Evolutionary conservation across 1,140 invertebrate genomes (phyloP), one percentile per base, ranked within the genome.

Genomic region (Drosophila teissieri): DNA sequence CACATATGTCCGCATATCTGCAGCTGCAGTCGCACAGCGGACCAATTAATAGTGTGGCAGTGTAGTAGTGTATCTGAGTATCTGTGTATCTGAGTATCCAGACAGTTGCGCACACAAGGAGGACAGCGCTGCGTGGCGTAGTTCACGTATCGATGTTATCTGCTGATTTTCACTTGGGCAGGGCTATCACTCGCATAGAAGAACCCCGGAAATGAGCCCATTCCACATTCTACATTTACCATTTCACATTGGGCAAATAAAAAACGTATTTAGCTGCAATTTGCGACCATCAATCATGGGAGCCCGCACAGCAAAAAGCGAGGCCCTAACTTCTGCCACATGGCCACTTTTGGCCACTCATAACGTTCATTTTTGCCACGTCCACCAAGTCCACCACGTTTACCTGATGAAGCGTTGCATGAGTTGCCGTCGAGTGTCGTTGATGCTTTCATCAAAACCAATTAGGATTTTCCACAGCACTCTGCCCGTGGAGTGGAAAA

Each of bases 261-360:
- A 88, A 89, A 89, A 84, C 80, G 76, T 89, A 89, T 89, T 89
- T 89, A 89, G 65, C 84, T 84, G 80, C 84, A 89, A 89, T 89
- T 89, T 89, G 84, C 64, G 73, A 77, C 73, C 85, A 89, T 89
- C 84, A 89, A 89, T 89, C 76, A 78, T 78, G 58, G 64, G 53
- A 57, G 74, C 64, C 48, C 37, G 34, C 51, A 81, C 12, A 52
- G 78, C 12, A 52, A 48, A 53, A 53, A 60, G 52, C 51, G 45
- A 54, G 52, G 40, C 53, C 65, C 69, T 67, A 78, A 79, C 83
- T 86, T 83, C 64, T 76, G 83, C 84, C 79, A 88, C 83, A 83
- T 83, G 80, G 46, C 63, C 80, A 75, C 80, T 79, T 82, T 81
- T 80, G 54, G 65, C 73, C 78, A 81, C 78, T 81, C 77, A 78